A percentile compares a stretch with the other conserved stretches of the same genome.
Conservation (phyloP, 2,888 invertebrate species). For the Nomada fucata region DNA sequence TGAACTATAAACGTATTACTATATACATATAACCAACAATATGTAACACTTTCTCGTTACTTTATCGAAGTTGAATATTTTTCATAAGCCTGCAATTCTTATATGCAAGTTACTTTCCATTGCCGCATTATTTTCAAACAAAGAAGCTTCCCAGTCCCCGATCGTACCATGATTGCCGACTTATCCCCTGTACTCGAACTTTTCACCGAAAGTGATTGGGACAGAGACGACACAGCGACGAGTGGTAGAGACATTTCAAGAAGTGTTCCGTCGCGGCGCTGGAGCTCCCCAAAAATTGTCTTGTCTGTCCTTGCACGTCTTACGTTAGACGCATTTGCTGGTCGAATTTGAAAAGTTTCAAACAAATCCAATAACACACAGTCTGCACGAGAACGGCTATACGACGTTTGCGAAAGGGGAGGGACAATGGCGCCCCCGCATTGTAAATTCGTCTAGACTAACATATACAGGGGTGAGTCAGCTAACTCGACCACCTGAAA, state of each 20-base stretch:
- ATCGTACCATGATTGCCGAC: neutral
- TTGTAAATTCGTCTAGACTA: slow-evolving; percentile 67
- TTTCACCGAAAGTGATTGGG: slow-evolving; percentile 14
- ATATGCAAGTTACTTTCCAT: neutral
- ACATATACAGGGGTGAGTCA: slow-evolving; percentile 32
- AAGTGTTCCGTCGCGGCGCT: slow-evolving; percentile 19
- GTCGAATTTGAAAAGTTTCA: slow-evolving; percentile 80
- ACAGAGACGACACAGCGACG: neutral
- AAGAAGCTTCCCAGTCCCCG: neutral
- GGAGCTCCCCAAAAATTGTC: slow-evolving; percentile 48
- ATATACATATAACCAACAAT: too few relatives aligned
- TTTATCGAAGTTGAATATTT: too few relatives aligned
- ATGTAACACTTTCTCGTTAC: too few relatives aligned
- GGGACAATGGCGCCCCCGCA: slow-evolving; percentile 52
- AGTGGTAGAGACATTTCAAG: slow-evolving; percentile 20
- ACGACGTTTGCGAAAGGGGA: slow-evolving; percentile 25
- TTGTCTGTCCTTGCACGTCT: slow-evolving; percentile 54
- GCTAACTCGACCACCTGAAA: too few relatives aligned
- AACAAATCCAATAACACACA: slow-evolving; percentile 81
- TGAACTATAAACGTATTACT: too few relatives aligned
- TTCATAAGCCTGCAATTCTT: neutral
- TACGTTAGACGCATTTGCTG: slow-evolving; percentile 55
- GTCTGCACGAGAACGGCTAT: slow-evolving; percentile 61
- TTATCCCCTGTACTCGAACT: neutral
- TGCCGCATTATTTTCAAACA: neutral